phyloP scores from a whole-genome alignment of 1,140 invertebrate genomes.

The Zelostemma sp. region DNA sequence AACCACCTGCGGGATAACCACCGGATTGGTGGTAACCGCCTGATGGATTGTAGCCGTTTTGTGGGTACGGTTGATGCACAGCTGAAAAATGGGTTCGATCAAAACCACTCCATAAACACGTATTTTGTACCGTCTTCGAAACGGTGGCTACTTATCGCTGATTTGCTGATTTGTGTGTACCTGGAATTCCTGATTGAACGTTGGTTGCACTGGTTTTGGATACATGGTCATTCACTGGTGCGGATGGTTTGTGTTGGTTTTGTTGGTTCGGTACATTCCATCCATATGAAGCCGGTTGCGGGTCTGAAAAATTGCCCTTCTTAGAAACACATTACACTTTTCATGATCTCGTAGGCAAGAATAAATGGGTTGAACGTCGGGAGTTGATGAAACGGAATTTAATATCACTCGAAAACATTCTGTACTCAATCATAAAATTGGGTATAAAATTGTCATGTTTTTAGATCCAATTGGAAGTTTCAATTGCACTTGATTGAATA shows the following conservation, averaged over 20 bases:
- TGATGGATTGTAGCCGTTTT: slow-evolving; percentile 24
- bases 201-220: slow-evolving; percentile 61
- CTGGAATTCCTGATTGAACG: slow-evolving; percentile 59
- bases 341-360: too few relatives aligned
- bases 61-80: slow-evolving; percentile 33
- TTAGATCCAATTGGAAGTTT: background rate
- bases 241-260: slow-evolving; percentile 56
- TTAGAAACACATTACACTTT: too few relatives aligned
- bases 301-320: slow-evolving; percentile 28
- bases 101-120: too few relatives aligned
- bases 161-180: background rate
- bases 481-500: slow-evolving; percentile 18
- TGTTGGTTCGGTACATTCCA: slow-evolving; percentile 59
- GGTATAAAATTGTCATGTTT: background rate
- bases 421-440: slow-evolving; percentile 6
- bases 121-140: too few relatives aligned
- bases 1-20: slow-evolving; percentile 7
- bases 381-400: background rate
- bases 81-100: too few relatives aligned
- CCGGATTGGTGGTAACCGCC: slow-evolving; percentile 10
- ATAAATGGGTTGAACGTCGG: too few relatives aligned
- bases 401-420: slow-evolving; percentile 4
- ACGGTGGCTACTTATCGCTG: too few relatives aligned
- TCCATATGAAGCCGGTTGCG: slow-evolving; percentile 56
- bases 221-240: slow-evolving; percentile 54